These are phyloP conservation scores for Chiroxiphia lanceolata DNA, from an alignment of 2,797 vertebrate genomes.

Conservation along the genomic window DNA sequence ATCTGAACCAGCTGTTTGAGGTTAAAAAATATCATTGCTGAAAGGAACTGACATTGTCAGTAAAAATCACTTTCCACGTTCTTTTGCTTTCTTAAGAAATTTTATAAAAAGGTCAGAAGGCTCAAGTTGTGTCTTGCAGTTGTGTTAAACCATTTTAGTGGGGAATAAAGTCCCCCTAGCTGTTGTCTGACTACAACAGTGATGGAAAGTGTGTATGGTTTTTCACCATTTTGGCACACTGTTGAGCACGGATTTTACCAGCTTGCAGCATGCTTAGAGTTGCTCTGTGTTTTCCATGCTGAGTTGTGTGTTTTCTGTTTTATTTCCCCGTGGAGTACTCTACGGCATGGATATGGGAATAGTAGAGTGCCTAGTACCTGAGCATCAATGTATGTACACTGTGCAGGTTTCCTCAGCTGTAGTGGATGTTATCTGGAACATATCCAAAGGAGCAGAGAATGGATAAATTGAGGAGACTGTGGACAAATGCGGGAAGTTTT, in stretches of 20 bases:
- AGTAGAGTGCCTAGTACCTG: neutral
- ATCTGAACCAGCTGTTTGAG: neutral
- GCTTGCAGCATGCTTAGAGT: neutral
- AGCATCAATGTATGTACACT: neutral
- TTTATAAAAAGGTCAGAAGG: neutral
- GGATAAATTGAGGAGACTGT: neutral
- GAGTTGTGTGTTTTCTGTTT: neutral
- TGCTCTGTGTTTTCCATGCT: neutral
- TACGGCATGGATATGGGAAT: neutral
- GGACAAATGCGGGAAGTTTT: neutral
- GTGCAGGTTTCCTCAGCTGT: neutral
- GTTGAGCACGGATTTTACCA: neutral
- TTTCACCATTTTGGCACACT: neutral
- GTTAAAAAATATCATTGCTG: neutral
- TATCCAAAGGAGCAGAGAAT: neutral
- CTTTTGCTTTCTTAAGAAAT: neutral
- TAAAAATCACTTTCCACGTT: neutral
- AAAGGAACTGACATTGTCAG: neutral
- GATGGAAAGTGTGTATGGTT: neutral
- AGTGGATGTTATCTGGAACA: neutral
- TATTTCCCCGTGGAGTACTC: neutral
- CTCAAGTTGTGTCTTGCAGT: neutral
- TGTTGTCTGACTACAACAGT: neutral
- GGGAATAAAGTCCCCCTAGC: neutral
- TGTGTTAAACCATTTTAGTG: neutral